Conservation (phyloP, 2,888 invertebrate genomes). For the Callinectes sapidus region DNA sequence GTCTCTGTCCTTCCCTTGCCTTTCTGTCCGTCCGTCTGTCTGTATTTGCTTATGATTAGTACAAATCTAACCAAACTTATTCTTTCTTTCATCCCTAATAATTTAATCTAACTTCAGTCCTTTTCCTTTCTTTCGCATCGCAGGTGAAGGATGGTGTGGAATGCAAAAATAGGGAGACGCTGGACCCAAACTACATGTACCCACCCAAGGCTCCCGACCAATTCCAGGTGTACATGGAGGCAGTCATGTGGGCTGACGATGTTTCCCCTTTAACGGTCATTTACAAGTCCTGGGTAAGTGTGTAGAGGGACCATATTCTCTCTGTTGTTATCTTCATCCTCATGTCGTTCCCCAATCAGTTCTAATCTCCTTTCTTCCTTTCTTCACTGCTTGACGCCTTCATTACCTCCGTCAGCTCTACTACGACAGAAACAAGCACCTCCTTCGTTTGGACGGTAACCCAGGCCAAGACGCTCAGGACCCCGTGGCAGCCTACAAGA, state of each 20-base stretch:
- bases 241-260: not conserved
- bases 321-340: not conserved
- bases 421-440: conserved; percentile 26
- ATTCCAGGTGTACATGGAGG: conserved; percentile 57
- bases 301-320: not conserved
- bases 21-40: not conserved
- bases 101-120: not conserved
- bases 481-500: conserved; percentile 7
- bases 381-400: not conserved
- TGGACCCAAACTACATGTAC: conserved; percentile 36
- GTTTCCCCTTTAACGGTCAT: conserved; percentile 35
- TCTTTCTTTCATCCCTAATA: not conserved
- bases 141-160: conserved; percentile 56
- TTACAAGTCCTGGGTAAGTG: conserved; percentile 56
- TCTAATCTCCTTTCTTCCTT: not conserved
- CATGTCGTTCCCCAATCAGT: not conserved
- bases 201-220: conserved; percentile 31
- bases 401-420: conserved; percentile 41
- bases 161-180: conserved; percentile 46
- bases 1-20: not conserved
- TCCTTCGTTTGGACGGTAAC: conserved; percentile 54
- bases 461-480: conserved; percentile 28
- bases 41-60: not conserved
- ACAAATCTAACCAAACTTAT: not conserved
- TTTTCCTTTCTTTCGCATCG: not conserved